These are phyloP conservation scores for Limnothrissa miodon DNA, from an alignment of 2,113 vertebrate genomes.

Conservation along the genomic window DNA sequence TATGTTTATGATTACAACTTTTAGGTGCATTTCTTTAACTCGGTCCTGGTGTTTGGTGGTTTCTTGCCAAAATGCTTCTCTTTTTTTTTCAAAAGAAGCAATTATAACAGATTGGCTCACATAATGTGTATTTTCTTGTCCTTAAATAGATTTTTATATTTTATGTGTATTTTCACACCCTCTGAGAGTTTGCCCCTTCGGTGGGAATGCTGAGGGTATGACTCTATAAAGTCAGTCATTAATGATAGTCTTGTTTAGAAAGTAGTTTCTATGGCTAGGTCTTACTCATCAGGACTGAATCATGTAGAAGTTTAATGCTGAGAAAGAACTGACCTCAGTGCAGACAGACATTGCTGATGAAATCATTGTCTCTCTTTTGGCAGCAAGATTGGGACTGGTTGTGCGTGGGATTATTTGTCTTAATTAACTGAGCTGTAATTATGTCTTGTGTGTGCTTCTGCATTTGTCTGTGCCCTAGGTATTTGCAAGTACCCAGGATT, in stretches of 20 bases:
- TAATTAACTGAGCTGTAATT: not conserved
- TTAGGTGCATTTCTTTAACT: conserved; percentile 67
- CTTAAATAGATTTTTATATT: not conserved
- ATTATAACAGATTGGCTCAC: conserved; percentile 9
- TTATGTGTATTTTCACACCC: conserved; percentile 8
- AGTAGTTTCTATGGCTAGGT: not conserved
- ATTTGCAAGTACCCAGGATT: not conserved
- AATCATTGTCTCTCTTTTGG: not conserved
- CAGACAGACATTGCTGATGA: not conserved
- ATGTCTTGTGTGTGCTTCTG: not conserved
- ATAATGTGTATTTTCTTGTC: not conserved
- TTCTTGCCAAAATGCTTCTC: conserved; percentile 43
- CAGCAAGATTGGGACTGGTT: not conserved
- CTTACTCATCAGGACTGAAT: not conserved
- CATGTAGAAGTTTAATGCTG: not conserved
- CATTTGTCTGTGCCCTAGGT: not conserved
- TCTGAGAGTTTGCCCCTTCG: not conserved
- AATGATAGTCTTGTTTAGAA: not conserved
- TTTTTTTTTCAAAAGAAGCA: not conserved
- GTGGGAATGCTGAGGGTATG: not conserved
- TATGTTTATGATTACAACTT: conserved; percentile 75
- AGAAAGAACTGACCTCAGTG: not conserved
- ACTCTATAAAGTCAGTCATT: not conserved
- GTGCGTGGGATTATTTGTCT: not conserved
- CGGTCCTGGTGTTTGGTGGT: conserved; percentile 54